Evolutionary conservation across 2,888 invertebrate genomes (phyloP).

Genomic region (Strigamia transsilvanica): DNA sequence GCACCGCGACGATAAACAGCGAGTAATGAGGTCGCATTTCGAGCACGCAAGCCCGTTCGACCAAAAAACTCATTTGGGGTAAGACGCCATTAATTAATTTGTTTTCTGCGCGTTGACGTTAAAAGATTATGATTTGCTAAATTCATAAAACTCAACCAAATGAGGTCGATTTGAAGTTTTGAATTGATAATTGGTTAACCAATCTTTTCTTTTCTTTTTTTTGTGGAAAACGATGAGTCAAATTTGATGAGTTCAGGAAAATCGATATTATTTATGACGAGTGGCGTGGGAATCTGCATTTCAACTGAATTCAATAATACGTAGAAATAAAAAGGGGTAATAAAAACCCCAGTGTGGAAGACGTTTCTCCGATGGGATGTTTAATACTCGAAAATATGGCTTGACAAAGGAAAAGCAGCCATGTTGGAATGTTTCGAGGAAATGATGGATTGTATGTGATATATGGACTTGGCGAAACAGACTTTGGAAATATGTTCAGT

Average conservation of each 20-base stretch:
- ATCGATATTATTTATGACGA: constrained; percentile 21
- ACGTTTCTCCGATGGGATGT: not conserved
- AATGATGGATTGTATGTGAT: constrained; percentile 35
- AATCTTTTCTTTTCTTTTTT: not conserved
- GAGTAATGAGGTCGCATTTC: constrained; percentile 37
- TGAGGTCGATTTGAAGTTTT: too few relatives aligned
- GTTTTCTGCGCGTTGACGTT: not conserved
- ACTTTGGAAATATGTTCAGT: constrained; percentile 21
- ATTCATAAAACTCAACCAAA: too few relatives aligned
- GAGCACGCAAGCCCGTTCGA: not conserved
- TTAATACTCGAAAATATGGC: not conserved
- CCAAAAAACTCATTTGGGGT: constrained; percentile 1
- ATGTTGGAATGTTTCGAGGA: not conserved
- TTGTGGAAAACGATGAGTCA: not conserved
- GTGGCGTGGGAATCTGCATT: not conserved
- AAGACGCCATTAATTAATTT: not conserved
- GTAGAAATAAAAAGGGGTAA: not conserved
- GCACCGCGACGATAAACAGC: constrained; percentile 44
- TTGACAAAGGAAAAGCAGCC: not conserved
- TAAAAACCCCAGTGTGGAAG: not conserved
- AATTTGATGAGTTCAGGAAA: not conserved
- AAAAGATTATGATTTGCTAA: not conserved
- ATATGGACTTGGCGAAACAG: constrained; percentile 12
- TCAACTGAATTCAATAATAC: not conserved
- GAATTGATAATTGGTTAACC: too few relatives aligned